Percentiles rank a stretch among this genome's conserved stretches.
Evolutionary conservation across 1,140 invertebrate genomes (phyloP).

Genomic region (Lepidurus arcticus): DNA sequence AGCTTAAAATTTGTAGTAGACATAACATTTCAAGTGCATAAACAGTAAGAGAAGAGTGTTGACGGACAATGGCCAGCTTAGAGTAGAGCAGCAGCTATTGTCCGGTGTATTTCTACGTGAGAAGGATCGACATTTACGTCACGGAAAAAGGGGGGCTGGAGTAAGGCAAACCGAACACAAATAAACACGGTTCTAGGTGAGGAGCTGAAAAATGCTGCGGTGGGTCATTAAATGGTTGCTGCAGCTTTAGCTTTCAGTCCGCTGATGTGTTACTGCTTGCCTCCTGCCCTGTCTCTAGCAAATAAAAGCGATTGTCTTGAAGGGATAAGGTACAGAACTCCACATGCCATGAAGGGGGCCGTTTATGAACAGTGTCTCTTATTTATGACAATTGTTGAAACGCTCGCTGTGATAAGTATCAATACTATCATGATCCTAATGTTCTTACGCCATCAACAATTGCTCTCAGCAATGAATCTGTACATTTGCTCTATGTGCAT

Average conservation of each 20-base stretch:
- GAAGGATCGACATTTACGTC: not conserved
- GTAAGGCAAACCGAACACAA: not conserved
- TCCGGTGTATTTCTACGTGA: not conserved
- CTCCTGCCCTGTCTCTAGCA: not conserved
- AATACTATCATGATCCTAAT: conserved; percentile 30
- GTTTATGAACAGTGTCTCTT: conserved; percentile 30
- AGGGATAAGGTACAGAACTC: not conserved
- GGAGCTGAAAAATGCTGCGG: not conserved
- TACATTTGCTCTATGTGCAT: conserved; percentile 35
- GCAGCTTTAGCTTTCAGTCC: not conserved
- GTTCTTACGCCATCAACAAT: conserved; percentile 30
- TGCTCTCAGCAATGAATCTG: conserved; percentile 33
- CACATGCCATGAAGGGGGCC: conserved; percentile 28
- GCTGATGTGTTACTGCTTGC: not conserved
- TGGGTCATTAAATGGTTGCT: not conserved
- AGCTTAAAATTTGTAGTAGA: not conserved
- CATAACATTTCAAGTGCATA: not conserved
- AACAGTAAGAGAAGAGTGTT: not conserved
- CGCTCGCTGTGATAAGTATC: conserved; percentile 25
- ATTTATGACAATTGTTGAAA: conserved; percentile 30
- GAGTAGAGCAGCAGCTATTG: not conserved
- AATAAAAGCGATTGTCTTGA: not conserved
- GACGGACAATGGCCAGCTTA: not conserved
- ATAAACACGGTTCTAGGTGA: conserved; percentile 9
- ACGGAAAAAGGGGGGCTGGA: not conserved